Evolutionary conservation across 2,113 vertebrate genomes (phyloP), one percentile per base, ranked within the genome.

Genomic region (Heloderma charlesbogerti): DNA sequence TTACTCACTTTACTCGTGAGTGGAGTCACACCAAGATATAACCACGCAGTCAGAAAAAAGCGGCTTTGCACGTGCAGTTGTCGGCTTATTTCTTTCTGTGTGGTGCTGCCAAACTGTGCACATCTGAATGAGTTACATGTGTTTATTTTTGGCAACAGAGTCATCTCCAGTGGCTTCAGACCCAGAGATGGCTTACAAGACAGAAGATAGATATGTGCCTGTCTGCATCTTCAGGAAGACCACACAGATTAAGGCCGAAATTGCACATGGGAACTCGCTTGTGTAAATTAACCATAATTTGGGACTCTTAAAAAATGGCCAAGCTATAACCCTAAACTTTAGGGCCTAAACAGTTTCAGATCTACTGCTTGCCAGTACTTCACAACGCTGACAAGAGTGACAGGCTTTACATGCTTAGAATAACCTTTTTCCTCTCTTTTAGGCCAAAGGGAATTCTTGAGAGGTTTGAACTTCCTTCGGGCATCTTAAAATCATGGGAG

Each of bases 361-460:
- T 6, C 0, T 82, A 22, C 27, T 60, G 9, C 34, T 93, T 86
- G 57, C 48, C 0, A 66, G 51, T 9, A 83, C 45, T 72, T 91
- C 75, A 20, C 45, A 88, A 71, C 34, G 20, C 84, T 83, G 22
- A 37, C 74, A 86, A 80, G 0, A 67, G 40, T 48, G 90, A 66
- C 79, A 45, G 81, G 51, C 79, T 40, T 80, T 5, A n/a, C 5
- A 88, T 63, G 67, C 86, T 91, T 86, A 89, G 93, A 63, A 12
- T 29, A 87, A 10, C 34, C 9, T 74, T 20, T 84, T 69, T 29
- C n/a, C 13, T 81, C 60, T 16, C 37, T 91, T 72, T 93, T 84
- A 81, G 71, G 67, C 29, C 67, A 87, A 85, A 82, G 88, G 69
- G 84, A 2, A 92, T 13, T 29, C 1, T 34, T n/a, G 67, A 91